A percentile compares a stretch with the other conserved stretches of the same genome.
Evolutionary conservation across 1,140 invertebrate genomes (phyloP).

Genomic region (Hirudo medicinalis): DNA sequence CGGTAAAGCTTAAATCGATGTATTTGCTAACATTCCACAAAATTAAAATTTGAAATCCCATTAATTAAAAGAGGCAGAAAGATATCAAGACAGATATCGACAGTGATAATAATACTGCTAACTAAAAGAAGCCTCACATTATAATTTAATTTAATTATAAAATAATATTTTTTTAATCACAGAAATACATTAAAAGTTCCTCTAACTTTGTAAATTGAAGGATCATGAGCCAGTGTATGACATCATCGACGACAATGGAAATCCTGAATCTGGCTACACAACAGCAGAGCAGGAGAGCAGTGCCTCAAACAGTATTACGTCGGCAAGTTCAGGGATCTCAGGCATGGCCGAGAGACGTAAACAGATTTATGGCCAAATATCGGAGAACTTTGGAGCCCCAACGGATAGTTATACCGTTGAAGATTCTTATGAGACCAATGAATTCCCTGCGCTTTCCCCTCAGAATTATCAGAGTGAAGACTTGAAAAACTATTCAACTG

Average conservation of each 20-base stretch:
- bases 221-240: neutral
- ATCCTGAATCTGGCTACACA: conserved; percentile 4
- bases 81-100: neutral
- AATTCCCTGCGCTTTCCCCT: neutral
- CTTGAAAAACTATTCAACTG: neutral
- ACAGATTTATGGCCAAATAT: neutral
- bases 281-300: neutral
- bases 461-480: neutral
- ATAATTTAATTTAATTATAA: neutral
- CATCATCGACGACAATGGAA: neutral
- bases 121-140: neutral
- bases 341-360: neutral
- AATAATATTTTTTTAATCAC: neutral
- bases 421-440: neutral
- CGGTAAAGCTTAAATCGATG: neutral
- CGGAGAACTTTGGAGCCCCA: neutral
- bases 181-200: neutral
- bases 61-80: neutral
- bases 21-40: neutral
- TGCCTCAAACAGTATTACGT: conserved; percentile 5
- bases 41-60: neutral
- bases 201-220: neutral
- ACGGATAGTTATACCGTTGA: neutral
- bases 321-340: neutral
- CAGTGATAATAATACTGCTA: neutral